Percentiles rank a stretch among this genome's conserved stretches.
Conservation (phyloP, 2,797 vertebrate species). For the Eutrigla gurnardus region DNA sequence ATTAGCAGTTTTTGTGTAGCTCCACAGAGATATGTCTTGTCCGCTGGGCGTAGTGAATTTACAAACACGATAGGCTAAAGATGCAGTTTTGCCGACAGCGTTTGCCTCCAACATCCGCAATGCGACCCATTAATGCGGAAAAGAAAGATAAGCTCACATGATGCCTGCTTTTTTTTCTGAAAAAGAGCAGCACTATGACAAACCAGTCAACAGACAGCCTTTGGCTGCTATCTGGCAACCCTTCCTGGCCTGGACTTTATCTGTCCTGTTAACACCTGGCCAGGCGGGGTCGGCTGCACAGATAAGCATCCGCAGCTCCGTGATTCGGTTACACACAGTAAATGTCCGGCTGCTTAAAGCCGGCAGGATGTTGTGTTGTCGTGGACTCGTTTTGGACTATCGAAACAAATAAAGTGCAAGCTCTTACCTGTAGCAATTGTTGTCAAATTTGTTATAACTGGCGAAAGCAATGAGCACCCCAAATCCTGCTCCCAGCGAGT, state of each 20-base stretch:
- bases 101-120: slow-evolving; percentile 21
- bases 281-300: slow-evolving; percentile 32
- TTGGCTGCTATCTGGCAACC: slow-evolving; percentile 53
- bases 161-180: slow-evolving; percentile 44
- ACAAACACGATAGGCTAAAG: slow-evolving; percentile 11
- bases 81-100: slow-evolving; percentile 26
- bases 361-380: slow-evolving; percentile 27
- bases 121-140: slow-evolving; percentile 39
- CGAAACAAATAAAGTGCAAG: slow-evolving; percentile 12
- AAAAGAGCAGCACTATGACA: slow-evolving; percentile 40
- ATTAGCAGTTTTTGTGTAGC: neutral
- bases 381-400: slow-evolving; percentile 22
- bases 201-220: slow-evolving; percentile 48
- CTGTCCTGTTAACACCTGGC: slow-evolving; percentile 47
- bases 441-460: slow-evolving; percentile 99
- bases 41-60: slow-evolving; percentile 10
- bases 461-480: slow-evolving; percentile 98
- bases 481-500: slow-evolving; percentile 97
- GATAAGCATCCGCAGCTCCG: slow-evolving; percentile 53
- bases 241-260: slow-evolving; percentile 53
- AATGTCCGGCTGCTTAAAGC: slow-evolving; percentile 22
- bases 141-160: slow-evolving; percentile 41
- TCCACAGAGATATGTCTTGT: slow-evolving; percentile 17
- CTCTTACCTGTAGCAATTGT: slow-evolving; percentile 98
- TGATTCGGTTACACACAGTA: slow-evolving; percentile 49